Evolutionary conservation across 2,888 invertebrate genomes (phyloP).

Genomic region (Leucozona laternaria): DNA sequence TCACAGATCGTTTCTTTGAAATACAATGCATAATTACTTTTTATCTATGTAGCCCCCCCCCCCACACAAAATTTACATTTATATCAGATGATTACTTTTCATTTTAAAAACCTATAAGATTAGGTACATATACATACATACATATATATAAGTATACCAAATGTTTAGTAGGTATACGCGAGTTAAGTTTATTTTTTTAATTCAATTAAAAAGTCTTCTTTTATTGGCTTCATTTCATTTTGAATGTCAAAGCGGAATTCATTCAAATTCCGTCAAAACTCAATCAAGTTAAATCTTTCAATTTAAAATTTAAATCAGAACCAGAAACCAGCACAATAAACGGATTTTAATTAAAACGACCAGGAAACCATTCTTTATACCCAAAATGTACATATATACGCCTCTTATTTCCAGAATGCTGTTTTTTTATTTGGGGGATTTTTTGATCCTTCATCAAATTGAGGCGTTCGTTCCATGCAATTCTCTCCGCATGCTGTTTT

Average conservation of each 20-base stretch:
- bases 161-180: not conserved
- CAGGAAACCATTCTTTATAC: conserved; percentile 28
- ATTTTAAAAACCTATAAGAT: no score
- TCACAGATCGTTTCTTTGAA: not conserved
- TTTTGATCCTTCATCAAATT: conserved; percentile 9
- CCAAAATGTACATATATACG: not conserved
- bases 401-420: not conserved
- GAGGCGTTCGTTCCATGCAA: conserved; percentile 4
- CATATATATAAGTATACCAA: no score
- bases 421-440: conserved; percentile 16
- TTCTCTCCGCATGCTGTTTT: conserved; percentile 5
- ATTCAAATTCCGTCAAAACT: conserved; percentile 25
- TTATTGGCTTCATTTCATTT: conserved; percentile 11
- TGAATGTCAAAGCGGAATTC: not conserved
- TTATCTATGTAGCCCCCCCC: not conserved
- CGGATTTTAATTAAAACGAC: conserved; percentile 57
- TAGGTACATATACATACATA: no score
- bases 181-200: not conserved
- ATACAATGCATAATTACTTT: not conserved
- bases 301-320: conserved; percentile 37
- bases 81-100: no score
- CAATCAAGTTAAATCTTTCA: conserved; percentile 40
- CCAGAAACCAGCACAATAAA: conserved; percentile 24
- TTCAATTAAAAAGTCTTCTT: not conserved
- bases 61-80: no score